phyloP scores from a whole-genome alignment of 2,797 vertebrate species.

The Pseudochromis fuscus region DNA sequence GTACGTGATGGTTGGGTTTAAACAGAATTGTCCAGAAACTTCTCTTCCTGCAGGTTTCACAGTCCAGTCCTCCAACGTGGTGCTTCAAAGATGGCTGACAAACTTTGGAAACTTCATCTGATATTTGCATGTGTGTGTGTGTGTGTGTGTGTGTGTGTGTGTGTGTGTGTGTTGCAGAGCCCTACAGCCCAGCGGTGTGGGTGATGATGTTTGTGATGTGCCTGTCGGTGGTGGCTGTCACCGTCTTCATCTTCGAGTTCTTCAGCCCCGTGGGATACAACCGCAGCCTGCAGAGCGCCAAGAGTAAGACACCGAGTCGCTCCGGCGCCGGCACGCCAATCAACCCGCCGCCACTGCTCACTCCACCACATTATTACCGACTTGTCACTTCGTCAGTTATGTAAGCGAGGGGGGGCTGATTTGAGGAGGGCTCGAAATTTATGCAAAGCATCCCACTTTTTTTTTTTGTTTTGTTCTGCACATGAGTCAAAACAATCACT shows the following conservation, averaged over 20 bases:
- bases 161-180: conserved; percentile 83
- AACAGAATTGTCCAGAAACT: too few relatives aligned
- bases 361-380: conserved; percentile 56
- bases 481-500: conserved; percentile 55
- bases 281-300: conserved; percentile 93
- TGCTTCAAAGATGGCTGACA: conserved; percentile 14
- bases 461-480: conserved; percentile 16
- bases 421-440: conserved; percentile 54
- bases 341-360: conserved; percentile 51
- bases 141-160: too few relatives aligned
- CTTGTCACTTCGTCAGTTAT: conserved; percentile 61
- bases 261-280: conserved; percentile 97
- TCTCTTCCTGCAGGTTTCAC: too few relatives aligned
- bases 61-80: not conserved
- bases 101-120: conserved; percentile 37
- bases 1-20: too few relatives aligned
- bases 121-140: conserved; percentile 29
- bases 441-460: conserved; percentile 43
- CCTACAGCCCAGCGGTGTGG: conserved; percentile 96
- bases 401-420: conserved; percentile 52
- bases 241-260: conserved; percentile 98
- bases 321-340: conserved; percentile 48
- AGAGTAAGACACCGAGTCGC: conserved; percentile 85
- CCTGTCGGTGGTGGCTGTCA: conserved; percentile 95
- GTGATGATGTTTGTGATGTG: conserved; percentile 99